Percentiles rank a stretch among this genome's conserved stretches.
Conservation (phyloP, 2,888 invertebrate genomes). For the Plebejus anna region DNA sequence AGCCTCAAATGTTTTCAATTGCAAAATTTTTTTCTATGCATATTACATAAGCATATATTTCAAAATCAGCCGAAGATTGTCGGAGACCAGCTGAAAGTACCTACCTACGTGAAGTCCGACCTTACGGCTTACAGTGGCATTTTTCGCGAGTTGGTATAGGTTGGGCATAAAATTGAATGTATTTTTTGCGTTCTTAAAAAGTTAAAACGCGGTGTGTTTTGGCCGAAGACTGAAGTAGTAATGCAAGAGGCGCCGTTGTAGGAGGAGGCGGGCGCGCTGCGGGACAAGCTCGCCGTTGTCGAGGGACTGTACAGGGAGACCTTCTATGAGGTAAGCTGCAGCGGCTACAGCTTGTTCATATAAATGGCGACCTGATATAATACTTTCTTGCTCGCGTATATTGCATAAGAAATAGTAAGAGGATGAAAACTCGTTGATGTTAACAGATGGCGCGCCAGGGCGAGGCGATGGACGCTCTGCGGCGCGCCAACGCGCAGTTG, state of each 20-base stretch:
- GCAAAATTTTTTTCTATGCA: too few relatives aligned
- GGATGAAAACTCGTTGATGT: neutral
- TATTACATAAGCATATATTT: too few relatives aligned
- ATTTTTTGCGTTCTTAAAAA: neutral
- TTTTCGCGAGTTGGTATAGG: too few relatives aligned
- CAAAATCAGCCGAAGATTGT: too few relatives aligned
- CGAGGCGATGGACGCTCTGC: conserved; percentile 58
- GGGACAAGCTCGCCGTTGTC: conserved; percentile 59
- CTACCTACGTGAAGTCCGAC: too few relatives aligned
- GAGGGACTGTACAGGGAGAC: conserved; percentile 68
- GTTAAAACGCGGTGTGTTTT: neutral
- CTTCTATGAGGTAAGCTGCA: conserved; percentile 61
- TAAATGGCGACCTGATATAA: neutral
- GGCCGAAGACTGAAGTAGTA: conserved; percentile 2
- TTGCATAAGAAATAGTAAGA: neutral
- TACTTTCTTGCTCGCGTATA: neutral
- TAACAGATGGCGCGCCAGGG: conserved; percentile 67
- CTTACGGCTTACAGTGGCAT: too few relatives aligned
- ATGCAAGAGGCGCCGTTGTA: conserved; percentile 42
- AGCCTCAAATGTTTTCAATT: too few relatives aligned
- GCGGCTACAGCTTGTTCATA: neutral
- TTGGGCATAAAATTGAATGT: too few relatives aligned
- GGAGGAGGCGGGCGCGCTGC: conserved; percentile 51
- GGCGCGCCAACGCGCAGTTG: conserved; percentile 57
- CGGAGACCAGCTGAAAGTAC: too few relatives aligned